These are phyloP conservation scores for Peromyscus leucopus DNA, from an alignment of 2,113 vertebrate species.

Conservation along the genomic window DNA sequence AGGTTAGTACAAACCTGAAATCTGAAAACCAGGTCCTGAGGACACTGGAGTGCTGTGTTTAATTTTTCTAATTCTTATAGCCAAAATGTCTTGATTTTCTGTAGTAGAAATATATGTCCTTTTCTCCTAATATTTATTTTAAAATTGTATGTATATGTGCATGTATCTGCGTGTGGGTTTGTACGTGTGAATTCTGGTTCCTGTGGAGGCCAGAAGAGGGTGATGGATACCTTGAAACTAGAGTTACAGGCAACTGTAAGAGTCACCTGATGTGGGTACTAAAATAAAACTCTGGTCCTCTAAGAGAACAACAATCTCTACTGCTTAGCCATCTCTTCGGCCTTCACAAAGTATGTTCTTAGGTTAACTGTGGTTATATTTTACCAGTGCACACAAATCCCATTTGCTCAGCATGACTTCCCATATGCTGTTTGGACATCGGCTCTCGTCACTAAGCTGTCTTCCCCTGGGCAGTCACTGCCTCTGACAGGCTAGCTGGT, in stretches of 20 bases:
- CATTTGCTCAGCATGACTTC: background rate
- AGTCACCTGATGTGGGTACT: background rate
- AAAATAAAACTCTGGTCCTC: background rate
- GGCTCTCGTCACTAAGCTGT: rapidly evolving
- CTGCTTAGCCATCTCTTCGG: background rate
- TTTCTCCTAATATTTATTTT: background rate
- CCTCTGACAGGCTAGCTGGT: no score
- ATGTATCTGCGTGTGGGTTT: background rate
- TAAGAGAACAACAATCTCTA: background rate
- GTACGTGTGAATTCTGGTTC: background rate
- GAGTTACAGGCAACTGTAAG: background rate
- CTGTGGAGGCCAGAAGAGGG: background rate
- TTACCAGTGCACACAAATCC: background rate
- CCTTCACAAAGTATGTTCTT: background rate
- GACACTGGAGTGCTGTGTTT: background rate
- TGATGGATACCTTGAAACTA: background rate
- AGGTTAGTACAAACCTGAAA: background rate
- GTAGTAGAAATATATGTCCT: background rate
- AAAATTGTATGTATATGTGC: background rate
- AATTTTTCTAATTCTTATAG: background rate
- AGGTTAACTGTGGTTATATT: background rate
- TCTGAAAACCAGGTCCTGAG: background rate
- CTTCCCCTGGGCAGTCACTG: no score
- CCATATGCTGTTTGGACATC: rapidly evolving
- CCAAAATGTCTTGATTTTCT: background rate